Evolutionary conservation across 2,888 invertebrate genomes (phyloP).

Genomic region (Augiades crinisus): DNA sequence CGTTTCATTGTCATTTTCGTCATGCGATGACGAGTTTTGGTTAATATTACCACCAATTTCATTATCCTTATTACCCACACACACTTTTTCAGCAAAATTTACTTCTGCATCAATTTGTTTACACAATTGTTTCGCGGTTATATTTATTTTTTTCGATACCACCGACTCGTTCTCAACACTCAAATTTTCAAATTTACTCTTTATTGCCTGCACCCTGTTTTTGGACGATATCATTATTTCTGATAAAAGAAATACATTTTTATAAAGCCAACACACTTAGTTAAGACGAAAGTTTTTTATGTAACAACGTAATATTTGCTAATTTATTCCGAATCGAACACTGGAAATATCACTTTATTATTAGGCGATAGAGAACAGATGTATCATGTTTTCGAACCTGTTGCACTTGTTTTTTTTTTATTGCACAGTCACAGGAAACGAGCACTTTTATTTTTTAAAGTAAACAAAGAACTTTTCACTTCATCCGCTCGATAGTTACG

Average conservation of each 20-base stretch:
- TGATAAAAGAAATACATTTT: constrained; percentile 56
- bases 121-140: constrained; percentile 35
- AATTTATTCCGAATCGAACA: constrained; percentile 13
- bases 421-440: constrained; percentile 11
- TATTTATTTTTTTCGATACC: constrained; percentile 25
- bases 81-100: constrained; percentile 2
- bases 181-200: constrained; percentile 83
- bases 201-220: constrained; percentile 84
- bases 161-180: constrained; percentile 52
- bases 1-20: constrained; percentile 27
- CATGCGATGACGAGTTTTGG: constrained; percentile 23
- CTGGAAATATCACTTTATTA: constrained; percentile 23
- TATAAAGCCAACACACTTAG: constrained; percentile 24
- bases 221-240: constrained; percentile 73
- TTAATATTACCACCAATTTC: constrained; percentile 4
- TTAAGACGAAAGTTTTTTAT: constrained; percentile 15
- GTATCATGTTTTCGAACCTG: constrained; percentile 33
- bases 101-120: constrained; percentile 30
- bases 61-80: constrained; percentile 27
- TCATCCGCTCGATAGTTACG: constrained; percentile 10
- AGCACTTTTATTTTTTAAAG: constrained; percentile 14
- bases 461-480: constrained; percentile 19
- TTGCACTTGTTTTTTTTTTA: constrained; percentile 35
- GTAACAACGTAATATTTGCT: constrained; percentile 9
- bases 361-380: constrained; percentile 21